Evolutionary conservation across 2,113 vertebrate genomes (phyloP), one percentile per base, ranked within the genome.

Genomic region (Perca fluviatilis): DNA sequence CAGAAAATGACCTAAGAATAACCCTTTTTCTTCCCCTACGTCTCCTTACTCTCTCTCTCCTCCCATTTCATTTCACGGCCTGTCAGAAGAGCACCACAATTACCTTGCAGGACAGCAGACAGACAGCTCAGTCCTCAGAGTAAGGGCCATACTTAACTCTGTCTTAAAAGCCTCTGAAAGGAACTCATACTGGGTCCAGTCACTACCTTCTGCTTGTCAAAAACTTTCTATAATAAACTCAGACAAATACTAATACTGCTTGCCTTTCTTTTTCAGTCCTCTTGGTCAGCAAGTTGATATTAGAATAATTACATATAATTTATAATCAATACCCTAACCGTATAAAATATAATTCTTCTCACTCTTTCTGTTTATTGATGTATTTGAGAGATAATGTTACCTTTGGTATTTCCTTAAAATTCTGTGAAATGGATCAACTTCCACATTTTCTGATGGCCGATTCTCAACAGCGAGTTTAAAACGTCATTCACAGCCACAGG

Each of bases 31-130:
- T 77, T 66, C 54, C 77, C 30, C 50, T 69, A 36, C 14, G 53
- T 68, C 77, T 67, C 57, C 61, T 74, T 43, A 43, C 40, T 68
- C 51, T 54, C 3, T 79, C 21, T 58, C 74, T 49, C 67, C 78
- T 83, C 61, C 72, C 74, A 74, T 82, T 84, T 14, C 74, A 84
- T 89, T 87, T 73, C 75, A 74, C 2, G 58, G 65, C 67, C 69
- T 85, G 83, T 77, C 80, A 87, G 64, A 79, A 43, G 63, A 81
- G 70, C 75, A 64, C 54, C 71, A 56, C 79, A 89, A 90, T 90
- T 88, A 89, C 88, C 66, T 87, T 68, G 68, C 79, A 88, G 83
- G 73, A 89, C 84, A 78, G 79, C 58, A 64, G 61, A 36, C 40
- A 84, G 83, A 47, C 68, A 78, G 40, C 50, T 75, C 65, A 27